These are phyloP conservation scores for Percopsis transmontana DNA, from an alignment of 2,113 vertebrate species.

Conservation along the genomic window DNA sequence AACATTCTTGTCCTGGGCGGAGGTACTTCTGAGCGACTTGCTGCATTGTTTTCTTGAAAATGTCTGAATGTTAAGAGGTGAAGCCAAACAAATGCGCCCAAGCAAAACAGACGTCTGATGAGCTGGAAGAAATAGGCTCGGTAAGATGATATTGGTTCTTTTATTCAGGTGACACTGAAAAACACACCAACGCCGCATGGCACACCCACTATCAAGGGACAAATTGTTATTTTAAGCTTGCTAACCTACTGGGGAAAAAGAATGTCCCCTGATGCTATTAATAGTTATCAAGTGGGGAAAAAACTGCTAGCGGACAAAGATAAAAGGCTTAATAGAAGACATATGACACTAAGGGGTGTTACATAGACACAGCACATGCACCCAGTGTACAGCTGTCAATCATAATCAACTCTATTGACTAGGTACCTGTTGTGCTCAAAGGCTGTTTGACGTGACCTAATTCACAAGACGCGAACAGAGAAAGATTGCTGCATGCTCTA, in stretches of 20 bases:
- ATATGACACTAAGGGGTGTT: background rate
- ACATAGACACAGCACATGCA: too few relatives aligned
- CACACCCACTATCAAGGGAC: conserved; percentile 9
- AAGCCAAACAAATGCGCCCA: conserved; percentile 20
- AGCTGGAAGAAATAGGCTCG: conserved; percentile 13
- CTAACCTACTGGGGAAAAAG: conserved; percentile 11
- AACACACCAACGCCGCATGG: background rate
- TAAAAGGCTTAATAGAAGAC: background rate
- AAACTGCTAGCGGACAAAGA: conserved; percentile 10
- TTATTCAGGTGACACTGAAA: background rate
- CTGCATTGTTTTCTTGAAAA: conserved; percentile 4
- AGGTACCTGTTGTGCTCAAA: too few relatives aligned
- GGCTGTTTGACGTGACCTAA: too few relatives aligned
- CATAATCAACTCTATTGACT: too few relatives aligned
- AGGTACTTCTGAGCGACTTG: background rate
- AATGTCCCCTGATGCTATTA: background rate
- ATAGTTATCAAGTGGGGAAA: background rate
- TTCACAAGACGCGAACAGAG: too few relatives aligned
- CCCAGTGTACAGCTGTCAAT: too few relatives aligned
- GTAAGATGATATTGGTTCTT: conserved; percentile 15
- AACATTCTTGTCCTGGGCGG: conserved; percentile 36
- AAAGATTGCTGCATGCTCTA: background rate
- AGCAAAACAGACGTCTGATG: conserved; percentile 35
- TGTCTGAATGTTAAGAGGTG: conserved; percentile 39
- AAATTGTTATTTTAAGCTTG: conserved; percentile 2